phyloP scores from a whole-genome alignment of 2,888 invertebrate species.

The Anthrax anthrax region DNA sequence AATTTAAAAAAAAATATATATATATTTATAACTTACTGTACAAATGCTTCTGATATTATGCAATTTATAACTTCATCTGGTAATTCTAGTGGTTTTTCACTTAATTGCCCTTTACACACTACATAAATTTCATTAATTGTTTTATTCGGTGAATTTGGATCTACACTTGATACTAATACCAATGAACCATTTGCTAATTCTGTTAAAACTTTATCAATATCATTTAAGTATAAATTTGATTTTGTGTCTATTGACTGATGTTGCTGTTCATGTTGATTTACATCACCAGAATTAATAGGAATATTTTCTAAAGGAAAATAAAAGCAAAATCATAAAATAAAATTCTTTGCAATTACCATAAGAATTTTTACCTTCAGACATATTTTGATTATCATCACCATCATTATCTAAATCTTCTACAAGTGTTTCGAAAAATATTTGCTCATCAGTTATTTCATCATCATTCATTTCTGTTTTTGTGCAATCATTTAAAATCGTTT shows the following conservation, averaged over 20 bases:
- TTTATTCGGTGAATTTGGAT: constrained; percentile 20
- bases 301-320: too few species aligned
- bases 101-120: constrained; percentile 25
- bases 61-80: constrained; percentile 30
- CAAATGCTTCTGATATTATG: constrained; percentile 19
- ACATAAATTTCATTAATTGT: constrained; percentile 30
- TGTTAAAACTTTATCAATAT: constrained; percentile 25
- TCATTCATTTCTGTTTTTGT: background rate
- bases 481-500: too few species aligned
- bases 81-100: constrained; percentile 29
- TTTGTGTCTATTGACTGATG: too few species aligned
- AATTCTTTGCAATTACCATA: background rate
- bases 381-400: background rate
- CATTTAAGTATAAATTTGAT: constrained; percentile 6
- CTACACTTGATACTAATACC: constrained; percentile 28
- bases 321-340: constrained; percentile 1
- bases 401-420: background rate
- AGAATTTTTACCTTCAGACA: background rate
- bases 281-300: background rate
- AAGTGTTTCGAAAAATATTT: background rate
- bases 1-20: too few species aligned
- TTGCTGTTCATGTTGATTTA: too few species aligned
- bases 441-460: background rate
- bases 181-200: constrained; percentile 28
- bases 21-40: too few species aligned